phyloP scores from a whole-genome alignment of 2,888 invertebrate species.

The Vesta saturnalis region DNA sequence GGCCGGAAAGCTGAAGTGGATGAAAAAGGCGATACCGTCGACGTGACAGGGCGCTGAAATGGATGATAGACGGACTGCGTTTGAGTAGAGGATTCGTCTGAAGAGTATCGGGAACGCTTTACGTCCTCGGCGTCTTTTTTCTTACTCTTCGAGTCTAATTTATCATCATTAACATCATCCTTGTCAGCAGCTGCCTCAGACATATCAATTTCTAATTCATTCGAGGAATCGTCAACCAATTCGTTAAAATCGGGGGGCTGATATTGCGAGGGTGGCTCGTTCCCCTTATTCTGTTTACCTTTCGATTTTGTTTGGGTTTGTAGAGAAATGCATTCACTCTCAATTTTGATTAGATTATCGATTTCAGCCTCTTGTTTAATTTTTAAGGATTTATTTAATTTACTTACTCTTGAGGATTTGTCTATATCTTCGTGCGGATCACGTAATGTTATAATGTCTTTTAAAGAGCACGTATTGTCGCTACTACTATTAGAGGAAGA shows the following conservation, averaged over 20 bases:
- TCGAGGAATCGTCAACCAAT: conserved; percentile 79
- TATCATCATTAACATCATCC: conserved; percentile 66
- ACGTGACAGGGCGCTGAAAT: conserved; percentile 59
- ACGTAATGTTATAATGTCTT: conserved; percentile 69
- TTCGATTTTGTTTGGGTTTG: conserved; percentile 58
- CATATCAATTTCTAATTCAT: conserved; percentile 83
- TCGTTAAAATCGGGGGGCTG: conserved; percentile 81
- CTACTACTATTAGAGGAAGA: conserved; percentile 67
- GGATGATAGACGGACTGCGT: conserved; percentile 54
- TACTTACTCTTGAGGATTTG: conserved; percentile 42
- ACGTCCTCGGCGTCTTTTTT: conserved; percentile 65
- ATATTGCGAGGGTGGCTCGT: conserved; percentile 66
- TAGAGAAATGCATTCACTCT: conserved; percentile 63
- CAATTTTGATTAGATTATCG: conserved; percentile 59
- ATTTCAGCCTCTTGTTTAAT: conserved; percentile 54
- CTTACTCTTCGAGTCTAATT: conserved; percentile 63
- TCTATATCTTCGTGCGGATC: conserved; percentile 57
- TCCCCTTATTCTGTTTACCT: conserved; percentile 47
- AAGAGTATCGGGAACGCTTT: conserved; percentile 57
- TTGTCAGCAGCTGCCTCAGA: conserved; percentile 75
- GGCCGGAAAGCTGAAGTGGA: conserved; percentile 84
- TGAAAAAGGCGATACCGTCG: conserved; percentile 72
- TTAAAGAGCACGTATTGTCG: conserved; percentile 72
- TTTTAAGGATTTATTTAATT: conserved; percentile 47
- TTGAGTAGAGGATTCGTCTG: conserved; percentile 36